A percentile compares a stretch with the other conserved stretches of the same genome.
Evolutionary conservation across 2,888 invertebrate genomes (phyloP).

Genomic region (Drosophila niveifrons): DNA sequence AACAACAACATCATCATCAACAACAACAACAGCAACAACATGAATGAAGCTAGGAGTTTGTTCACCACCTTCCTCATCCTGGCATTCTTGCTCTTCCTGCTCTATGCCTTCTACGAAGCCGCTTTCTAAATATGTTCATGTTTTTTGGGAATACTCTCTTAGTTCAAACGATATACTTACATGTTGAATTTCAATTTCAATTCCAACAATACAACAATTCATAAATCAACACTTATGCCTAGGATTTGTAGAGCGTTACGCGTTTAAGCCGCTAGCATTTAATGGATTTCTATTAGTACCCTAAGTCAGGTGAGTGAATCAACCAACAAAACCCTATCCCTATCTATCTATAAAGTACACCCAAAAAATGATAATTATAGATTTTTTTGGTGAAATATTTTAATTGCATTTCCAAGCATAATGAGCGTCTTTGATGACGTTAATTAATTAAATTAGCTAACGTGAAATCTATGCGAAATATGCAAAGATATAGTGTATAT

Average conservation of each 20-base stretch:
- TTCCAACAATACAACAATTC: slow-evolving; percentile 58
- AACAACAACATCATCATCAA: slow-evolving; percentile 17
- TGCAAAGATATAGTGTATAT: slow-evolving; percentile 16
- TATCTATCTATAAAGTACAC: neutral
- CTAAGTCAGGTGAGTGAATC: slow-evolving; percentile 73
- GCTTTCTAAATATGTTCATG: slow-evolving; percentile 70
- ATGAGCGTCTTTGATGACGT: slow-evolving; percentile 33
- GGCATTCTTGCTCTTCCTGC: slow-evolving; percentile 88
- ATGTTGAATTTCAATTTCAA: slow-evolving; percentile 74
- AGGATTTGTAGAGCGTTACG: slow-evolving; percentile 69
- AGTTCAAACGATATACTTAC: slow-evolving; percentile 73
- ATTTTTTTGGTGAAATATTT: slow-evolving; percentile 19
- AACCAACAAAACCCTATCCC: neutral
- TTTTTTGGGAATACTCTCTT: slow-evolving; percentile 44
- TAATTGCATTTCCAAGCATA: slow-evolving; percentile 14
- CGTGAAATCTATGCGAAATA: slow-evolving; percentile 17
- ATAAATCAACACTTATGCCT: slow-evolving; percentile 49
- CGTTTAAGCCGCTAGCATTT: slow-evolving; percentile 81
- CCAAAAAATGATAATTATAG: neutral
- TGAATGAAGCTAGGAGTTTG: slow-evolving; percentile 89
- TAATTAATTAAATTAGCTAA: slow-evolving; percentile 62
- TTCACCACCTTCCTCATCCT: slow-evolving; percentile 90
- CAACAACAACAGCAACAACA: slow-evolving; percentile 64
- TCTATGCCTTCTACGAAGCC: slow-evolving; percentile 90
- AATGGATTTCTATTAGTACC: slow-evolving; percentile 80